phyloP scores from a whole-genome alignment of 2,797 vertebrate genomes.

The Siniperca undulata region DNA sequence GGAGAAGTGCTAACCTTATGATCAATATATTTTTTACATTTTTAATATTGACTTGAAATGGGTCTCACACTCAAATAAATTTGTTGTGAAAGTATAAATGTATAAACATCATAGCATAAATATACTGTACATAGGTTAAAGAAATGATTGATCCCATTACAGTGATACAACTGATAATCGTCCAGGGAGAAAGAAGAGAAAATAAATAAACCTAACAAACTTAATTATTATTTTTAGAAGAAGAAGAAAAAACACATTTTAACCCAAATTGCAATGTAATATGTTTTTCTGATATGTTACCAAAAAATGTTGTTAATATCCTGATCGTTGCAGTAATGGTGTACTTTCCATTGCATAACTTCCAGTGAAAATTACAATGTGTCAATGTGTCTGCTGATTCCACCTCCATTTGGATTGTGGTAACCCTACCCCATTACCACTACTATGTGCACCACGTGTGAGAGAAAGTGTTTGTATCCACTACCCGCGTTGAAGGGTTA shows the following conservation, averaged over 20 bases:
- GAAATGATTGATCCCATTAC: not conserved
- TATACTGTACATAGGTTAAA: not conserved
- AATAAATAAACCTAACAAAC: not conserved
- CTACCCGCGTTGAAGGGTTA: no score
- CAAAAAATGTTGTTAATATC: fast-evolving
- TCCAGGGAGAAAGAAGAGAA: not conserved
- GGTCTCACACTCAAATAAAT: not conserved
- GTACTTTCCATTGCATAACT: conserved; percentile 13
- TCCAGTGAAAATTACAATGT: fast-evolving
- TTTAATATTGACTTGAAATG: not conserved
- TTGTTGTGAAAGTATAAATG: not conserved
- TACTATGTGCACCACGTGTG: not conserved
- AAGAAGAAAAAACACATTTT: not conserved
- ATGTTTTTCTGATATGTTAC: not conserved
- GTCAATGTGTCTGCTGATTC: not conserved
- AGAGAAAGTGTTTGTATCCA: conserved; percentile 15
- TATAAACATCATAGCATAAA: not conserved
- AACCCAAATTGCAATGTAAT: not conserved
- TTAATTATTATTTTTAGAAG: not conserved
- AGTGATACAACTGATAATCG: not conserved
- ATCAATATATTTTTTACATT: not conserved
- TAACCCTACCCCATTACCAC: not conserved
- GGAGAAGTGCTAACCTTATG: not conserved
- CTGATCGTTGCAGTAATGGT: not conserved
- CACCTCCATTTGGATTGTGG: conserved; percentile 2